Base-by-base conservation (phyloP, 2,797 vertebrate species). In the Hyperoplus immaculatus region DNA sequence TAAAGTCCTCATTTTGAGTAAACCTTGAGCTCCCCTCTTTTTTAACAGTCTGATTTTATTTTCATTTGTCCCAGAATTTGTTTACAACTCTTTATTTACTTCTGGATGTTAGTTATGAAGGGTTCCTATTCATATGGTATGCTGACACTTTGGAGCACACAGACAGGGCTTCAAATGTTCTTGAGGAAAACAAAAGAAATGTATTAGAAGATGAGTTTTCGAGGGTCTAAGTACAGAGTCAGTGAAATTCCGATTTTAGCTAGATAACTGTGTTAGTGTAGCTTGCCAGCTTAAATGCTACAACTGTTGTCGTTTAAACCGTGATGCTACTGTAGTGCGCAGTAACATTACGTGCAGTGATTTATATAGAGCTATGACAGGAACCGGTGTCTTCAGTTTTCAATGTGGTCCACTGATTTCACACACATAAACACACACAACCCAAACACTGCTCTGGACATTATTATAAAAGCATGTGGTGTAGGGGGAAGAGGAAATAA, bases 1-100 rank as follows among this genome's bases (percentile, higher is more conserved):
- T 13, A 1, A n/a, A 8, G 8, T 16, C 29, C 64, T 71, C 63
- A 80, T 36, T 77, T 56, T 81, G 77, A 83, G 29, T 41, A 0
- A 0, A 63, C 36, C 50, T 14, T 46, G 50, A 51, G 43, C 8
- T 43, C 5, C 9, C 38, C n/a, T 49, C 12, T 21, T 14, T 49
- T 36, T 21, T 16, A 57, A 45, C 42, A 54, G 41, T 8, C n/a
- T 11, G 3, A 18, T n/a, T 11, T 9, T 42, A 41, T 15, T 51
- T 72, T 43, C 46, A 53, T 58, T n/a, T 68, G 3, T 57, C 50
- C 45, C 38, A 4, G 50, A 15, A 4, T 53, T 13, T 8, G 4
- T 0, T 29, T 47, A 4, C 6, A 11, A 56, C 11, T 7, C 43
- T 49, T 41, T 13, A 41, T 67, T 72, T 50, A 4, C 51, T 53